Percentiles rank a stretch among this genome's conserved stretches.
Evolutionary conservation across 2,888 invertebrate species (phyloP).

Genomic region (Rambutsinella grinnellia): DNA sequence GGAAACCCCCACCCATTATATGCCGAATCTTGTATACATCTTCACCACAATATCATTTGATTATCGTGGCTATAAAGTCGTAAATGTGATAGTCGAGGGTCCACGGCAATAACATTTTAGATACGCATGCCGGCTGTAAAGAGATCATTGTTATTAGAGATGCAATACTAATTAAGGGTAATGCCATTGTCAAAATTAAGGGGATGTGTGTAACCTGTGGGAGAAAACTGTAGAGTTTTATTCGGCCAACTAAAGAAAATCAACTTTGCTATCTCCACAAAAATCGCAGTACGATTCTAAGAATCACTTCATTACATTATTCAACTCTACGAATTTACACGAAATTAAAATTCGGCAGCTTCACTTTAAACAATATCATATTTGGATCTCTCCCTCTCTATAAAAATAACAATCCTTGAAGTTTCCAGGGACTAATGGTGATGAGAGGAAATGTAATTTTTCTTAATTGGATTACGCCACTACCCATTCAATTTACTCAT

Average conservation of each 20-base stretch:
- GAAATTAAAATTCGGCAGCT: too few relatives aligned
- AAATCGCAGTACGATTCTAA: too few relatives aligned
- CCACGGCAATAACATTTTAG: conserved; percentile 52
- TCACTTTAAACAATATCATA: too few relatives aligned
- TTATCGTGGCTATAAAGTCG: conserved; percentile 49
- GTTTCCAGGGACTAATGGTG: too few relatives aligned
- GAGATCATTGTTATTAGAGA: conserved; percentile 51
- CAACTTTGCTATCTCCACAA: neutral
- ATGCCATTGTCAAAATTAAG: conserved; percentile 61
- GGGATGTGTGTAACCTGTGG: conserved; percentile 27
- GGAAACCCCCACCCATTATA: too few relatives aligned
- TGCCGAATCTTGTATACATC: too few relatives aligned
- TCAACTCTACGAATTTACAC: too few relatives aligned
- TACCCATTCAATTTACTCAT: conserved; percentile 5
- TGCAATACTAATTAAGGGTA: conserved; percentile 60
- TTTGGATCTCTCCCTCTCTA: too few relatives aligned
- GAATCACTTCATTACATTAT: too few relatives aligned
- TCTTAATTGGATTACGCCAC: neutral
- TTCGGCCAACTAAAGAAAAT: too few relatives aligned
- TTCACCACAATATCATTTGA: conserved; percentile 43
- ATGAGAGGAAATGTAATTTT: too few relatives aligned
- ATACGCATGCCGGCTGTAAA: conserved; percentile 52
- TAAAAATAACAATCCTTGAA: too few relatives aligned
- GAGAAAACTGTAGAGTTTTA: conserved; percentile 17
- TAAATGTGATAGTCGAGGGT: conserved; percentile 47